Conservation (phyloP, 2,888 invertebrate genomes). For the Bhutanitis thaidina region DNA sequence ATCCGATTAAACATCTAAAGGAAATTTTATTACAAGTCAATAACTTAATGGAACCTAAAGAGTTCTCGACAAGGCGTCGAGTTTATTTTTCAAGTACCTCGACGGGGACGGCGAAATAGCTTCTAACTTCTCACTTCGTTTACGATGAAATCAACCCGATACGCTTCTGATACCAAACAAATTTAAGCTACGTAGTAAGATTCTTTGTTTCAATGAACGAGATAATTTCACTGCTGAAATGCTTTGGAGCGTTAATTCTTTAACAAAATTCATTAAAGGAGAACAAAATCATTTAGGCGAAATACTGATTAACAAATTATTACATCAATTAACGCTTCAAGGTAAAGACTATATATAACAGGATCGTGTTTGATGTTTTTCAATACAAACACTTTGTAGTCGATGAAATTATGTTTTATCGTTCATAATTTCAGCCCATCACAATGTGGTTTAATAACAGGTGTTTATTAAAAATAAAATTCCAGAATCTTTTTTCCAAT, state of each 20-base stretch:
- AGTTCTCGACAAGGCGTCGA: slow-evolving; percentile 43
- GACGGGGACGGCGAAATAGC: slow-evolving; percentile 30
- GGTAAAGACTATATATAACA: too few relatives aligned
- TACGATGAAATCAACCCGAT: slow-evolving; percentile 43
- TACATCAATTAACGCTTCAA: background rate
- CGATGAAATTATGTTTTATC: too few relatives aligned
- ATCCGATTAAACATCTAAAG: slow-evolving; percentile 28
- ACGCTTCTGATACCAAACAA: slow-evolving; percentile 40
- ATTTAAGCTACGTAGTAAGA: slow-evolving; percentile 30
- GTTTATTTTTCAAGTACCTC: slow-evolving; percentile 47
- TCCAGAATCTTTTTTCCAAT: too few relatives aligned
- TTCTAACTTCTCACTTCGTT: slow-evolving; percentile 42
- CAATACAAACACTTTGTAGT: too few relatives aligned
- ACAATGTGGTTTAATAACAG: too few relatives aligned
- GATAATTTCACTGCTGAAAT: slow-evolving; percentile 24
- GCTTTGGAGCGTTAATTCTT: background rate
- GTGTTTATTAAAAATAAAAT: too few relatives aligned
- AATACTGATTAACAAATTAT: background rate
- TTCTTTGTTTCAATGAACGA: slow-evolving; percentile 39
- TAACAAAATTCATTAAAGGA: background rate
- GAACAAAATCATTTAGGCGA: background rate
- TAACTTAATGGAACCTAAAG: slow-evolving; percentile 43
- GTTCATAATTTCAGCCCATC: too few relatives aligned
- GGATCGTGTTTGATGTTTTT: too few relatives aligned
- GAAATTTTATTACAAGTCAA: slow-evolving; percentile 44